Evolutionary conservation across 2,888 invertebrate genomes (phyloP).

Genomic region (Acanthopleura granulata): DNA sequence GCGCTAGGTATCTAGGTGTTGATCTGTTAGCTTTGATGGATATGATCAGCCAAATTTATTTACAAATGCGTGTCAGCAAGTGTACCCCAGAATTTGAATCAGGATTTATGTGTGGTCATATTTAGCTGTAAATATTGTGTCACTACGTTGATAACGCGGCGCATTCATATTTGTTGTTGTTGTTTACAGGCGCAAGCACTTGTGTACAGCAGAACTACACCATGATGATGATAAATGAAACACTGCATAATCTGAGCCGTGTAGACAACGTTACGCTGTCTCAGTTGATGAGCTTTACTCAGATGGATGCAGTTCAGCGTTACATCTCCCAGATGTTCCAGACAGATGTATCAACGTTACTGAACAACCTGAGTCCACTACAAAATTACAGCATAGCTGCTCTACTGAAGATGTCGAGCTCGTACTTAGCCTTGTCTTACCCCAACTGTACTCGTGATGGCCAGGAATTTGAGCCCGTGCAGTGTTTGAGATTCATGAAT

Average conservation of each 20-base stretch:
- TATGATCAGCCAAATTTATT: too few relatives aligned
- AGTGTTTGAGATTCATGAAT: not conserved
- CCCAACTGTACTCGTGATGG: not conserved
- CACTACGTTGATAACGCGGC: too few relatives aligned
- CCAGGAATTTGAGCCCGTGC: not conserved
- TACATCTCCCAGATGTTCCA: not conserved
- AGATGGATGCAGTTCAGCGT: not conserved
- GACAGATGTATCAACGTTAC: not conserved
- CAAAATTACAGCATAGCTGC: not conserved
- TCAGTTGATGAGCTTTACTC: not conserved
- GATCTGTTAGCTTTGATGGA: too few relatives aligned
- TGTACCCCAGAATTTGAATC: too few relatives aligned
- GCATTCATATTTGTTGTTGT: too few relatives aligned
- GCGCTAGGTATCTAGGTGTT: too few relatives aligned
- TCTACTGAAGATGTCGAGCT: not conserved
- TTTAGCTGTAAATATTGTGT: too few relatives aligned
- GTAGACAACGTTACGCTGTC: not conserved
- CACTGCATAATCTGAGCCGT: not conserved
- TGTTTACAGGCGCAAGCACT: not conserved
- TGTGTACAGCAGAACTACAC: not conserved
- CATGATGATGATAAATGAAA: not conserved
- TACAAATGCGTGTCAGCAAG: too few relatives aligned
- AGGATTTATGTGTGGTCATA: too few relatives aligned
- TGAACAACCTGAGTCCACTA: not conserved
- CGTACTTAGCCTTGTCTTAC: not conserved